Base-by-base conservation (phyloP, 2,113 vertebrate genomes). In the Pimephales promelas region DNA sequence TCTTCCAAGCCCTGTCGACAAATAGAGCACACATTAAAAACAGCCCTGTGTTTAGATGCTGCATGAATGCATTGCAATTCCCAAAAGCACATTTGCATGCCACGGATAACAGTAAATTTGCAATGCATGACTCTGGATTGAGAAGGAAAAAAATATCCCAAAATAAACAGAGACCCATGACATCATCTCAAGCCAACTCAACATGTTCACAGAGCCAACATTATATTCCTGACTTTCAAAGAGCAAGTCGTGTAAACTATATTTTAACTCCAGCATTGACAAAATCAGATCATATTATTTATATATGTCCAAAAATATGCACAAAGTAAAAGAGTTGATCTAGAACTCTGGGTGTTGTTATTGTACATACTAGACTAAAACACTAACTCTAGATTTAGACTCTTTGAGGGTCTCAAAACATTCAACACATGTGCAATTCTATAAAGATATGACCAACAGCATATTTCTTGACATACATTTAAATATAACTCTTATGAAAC, bases 111-210 rank as follows among this genome's bases (percentile, higher is more conserved):
- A 47, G 34, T 59, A 16, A 77, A 59, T 5, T 2, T 61, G 59
- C 34, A n/a, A 49, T 74, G 75, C 66, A 26, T 52, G 66, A 73
- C 70, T 81, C 40, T 22, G 34, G 64, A n/a, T n/a, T n/a, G 45
- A 43, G 26, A 34, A 26, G 20, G 5, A 24, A 31, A 49, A 36
- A 62, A n/a, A 61, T 7, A n/a, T 18, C 13, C 56, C 28, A 66
- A 40, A 83, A 83, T 57, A 82, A 82, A 70, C 64, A 43, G n/a
- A 57, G 13, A 82, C 18, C 31, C 54, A 56, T 78, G 74, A 84
- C 62, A 79, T 84, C 83, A 84, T 68, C 45, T n/a, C 34, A 70
- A 47, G 56, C 59, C 57, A 66, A 66, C 61, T 80, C 78, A 52
- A 79, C 77, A 62, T 28, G 36, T 61, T 45, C 57, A 18, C 26